Conservation (phyloP, 2,113 vertebrate species). For the Amphilophus citrinellus region DNA sequence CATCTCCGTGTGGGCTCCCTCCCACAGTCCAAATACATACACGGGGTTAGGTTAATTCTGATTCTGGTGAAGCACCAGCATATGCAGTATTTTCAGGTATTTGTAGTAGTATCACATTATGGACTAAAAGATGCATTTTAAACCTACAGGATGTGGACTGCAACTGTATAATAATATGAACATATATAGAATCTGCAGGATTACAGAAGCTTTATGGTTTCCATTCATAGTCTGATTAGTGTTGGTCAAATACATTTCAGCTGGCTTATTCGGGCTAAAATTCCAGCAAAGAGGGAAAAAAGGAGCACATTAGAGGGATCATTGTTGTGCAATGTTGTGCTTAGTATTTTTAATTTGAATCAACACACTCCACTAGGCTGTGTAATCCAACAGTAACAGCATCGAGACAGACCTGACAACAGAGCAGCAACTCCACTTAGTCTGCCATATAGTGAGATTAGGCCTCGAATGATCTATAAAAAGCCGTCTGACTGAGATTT, state of each 20-base stretch:
- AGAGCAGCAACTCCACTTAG: slow-evolving; percentile 16
- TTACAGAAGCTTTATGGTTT: slow-evolving; percentile 4
- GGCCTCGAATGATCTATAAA: slow-evolving; percentile 29
- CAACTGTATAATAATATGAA: no score
- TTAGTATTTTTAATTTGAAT: slow-evolving; percentile 12
- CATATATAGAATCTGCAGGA: background rate
- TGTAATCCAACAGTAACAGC: background rate
- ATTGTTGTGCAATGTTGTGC: background rate
- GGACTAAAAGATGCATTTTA: background rate
- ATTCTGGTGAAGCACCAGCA: no score
- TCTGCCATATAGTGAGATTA: slow-evolving; percentile 39
- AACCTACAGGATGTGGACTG: background rate
- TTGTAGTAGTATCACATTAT: no score
- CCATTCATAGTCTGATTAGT: slow-evolving; percentile 2
- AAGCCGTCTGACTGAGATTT: slow-evolving; percentile 57
- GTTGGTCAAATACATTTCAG: background rate
- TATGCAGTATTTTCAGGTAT: background rate
- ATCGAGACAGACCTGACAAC: slow-evolving; percentile 18
- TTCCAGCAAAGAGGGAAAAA: background rate
- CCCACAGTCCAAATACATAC: background rate
- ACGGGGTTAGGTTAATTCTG: background rate
- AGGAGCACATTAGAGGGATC: background rate
- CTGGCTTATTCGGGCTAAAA: background rate
- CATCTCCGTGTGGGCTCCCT: background rate
- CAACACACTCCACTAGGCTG: slow-evolving; percentile 6